Percentiles rank a stretch among this genome's conserved stretches.
Conservation (phyloP, 2,888 invertebrate species). For the Leucozona laternaria region DNA sequence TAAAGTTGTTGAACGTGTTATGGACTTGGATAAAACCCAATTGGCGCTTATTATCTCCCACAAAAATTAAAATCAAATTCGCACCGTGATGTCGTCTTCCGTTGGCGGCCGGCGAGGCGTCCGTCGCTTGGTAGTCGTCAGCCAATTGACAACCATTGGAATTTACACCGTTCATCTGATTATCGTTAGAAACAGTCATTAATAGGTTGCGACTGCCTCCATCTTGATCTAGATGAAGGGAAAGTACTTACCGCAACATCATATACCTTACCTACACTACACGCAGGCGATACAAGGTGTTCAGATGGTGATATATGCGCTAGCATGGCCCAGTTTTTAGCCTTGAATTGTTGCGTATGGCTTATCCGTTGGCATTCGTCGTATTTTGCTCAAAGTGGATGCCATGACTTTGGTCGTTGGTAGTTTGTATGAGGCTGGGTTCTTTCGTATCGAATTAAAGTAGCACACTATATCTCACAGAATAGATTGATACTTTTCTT, state of each 20-base stretch:
- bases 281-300: conserved; percentile 10
- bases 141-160: not conserved
- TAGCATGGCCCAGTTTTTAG: conserved; percentile 68
- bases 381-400: conserved; percentile 57
- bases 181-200: conserved; percentile 9
- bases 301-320: conserved; percentile 55
- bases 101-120: no score
- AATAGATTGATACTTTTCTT: conserved; percentile 54
- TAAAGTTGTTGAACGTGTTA: not conserved
- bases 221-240: conserved; percentile 55
- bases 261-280: not conserved
- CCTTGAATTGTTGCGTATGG: conserved; percentile 65
- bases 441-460: conserved; percentile 51
- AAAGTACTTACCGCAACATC: conserved; percentile 51
- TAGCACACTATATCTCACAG: conserved; percentile 63
- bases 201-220: conserved; percentile 32
- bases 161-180: conserved; percentile 9
- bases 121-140: no score
- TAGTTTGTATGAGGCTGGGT: not conserved
- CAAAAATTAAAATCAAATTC: conserved; percentile 47
- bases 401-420: conserved; percentile 30
- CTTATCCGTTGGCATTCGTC: conserved; percentile 58
- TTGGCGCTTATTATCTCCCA: conserved; percentile 44
- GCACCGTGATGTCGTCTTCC: conserved; percentile 12
- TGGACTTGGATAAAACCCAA: not conserved